These are phyloP conservation scores for Siniperca obscura DNA, from an alignment of 2,797 vertebrate genomes.

Conservation along the genomic window DNA sequence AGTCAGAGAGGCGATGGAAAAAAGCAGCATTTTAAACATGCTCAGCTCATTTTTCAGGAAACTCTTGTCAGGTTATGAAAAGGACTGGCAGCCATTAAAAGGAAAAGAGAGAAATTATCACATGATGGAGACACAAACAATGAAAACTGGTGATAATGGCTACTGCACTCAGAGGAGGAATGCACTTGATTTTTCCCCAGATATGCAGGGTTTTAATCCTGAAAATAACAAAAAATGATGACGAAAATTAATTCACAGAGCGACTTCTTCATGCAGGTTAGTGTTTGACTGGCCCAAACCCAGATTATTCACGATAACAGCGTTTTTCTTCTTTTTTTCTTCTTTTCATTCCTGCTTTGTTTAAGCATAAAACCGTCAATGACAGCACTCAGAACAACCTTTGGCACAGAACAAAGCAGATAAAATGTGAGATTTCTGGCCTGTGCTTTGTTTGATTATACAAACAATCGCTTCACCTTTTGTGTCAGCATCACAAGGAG, in stretches of 20 bases:
- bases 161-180: conserved; percentile 26
- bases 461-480: conserved; percentile 71
- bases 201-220: conserved; percentile 11
- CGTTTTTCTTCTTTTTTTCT: not conserved
- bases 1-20: conserved; percentile 8
- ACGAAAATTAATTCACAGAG: not conserved
- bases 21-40: conserved; percentile 24
- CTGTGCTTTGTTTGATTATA: conserved; percentile 71
- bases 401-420: conserved; percentile 61
- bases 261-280: not conserved
- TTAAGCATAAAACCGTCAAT: conserved; percentile 36
- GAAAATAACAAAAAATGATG: not conserved
- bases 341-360: not conserved
- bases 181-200: not conserved
- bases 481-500: conserved; percentile 70
- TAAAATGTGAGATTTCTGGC: conserved; percentile 56
- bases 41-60: conserved; percentile 45
- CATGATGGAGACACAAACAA: conserved; percentile 35
- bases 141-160: conserved; percentile 25
- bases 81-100: conserved; percentile 53
- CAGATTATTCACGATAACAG: conserved; percentile 18
- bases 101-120: conserved; percentile 17
- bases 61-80: conserved; percentile 44
- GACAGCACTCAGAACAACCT: conserved; percentile 45
- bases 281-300: not conserved